Conservation (phyloP, 1,140 invertebrate species). For the Pseudomyrmex dendroicus region DNA sequence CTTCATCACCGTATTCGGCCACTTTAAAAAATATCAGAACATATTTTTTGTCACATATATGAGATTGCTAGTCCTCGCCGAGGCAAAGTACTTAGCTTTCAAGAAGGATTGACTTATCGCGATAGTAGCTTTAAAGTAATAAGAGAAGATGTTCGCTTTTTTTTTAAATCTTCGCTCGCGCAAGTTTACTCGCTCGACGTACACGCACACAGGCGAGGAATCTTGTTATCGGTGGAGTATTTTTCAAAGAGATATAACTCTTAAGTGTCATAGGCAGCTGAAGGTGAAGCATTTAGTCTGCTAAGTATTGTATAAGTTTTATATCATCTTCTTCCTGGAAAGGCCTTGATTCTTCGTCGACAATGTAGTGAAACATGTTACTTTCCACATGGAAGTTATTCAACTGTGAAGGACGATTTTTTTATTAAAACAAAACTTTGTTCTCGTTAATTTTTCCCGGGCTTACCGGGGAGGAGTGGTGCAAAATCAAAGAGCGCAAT, state of each 20-base stretch:
- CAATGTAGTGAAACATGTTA: not conserved
- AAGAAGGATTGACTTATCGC: slow-evolving; percentile 4
- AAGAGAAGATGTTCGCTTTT: slow-evolving; percentile 53
- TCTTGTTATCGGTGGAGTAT: slow-evolving; percentile 6
- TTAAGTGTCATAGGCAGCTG: slow-evolving; percentile 62
- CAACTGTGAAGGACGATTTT: not conserved
- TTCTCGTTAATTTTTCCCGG: not conserved
- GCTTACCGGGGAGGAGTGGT: not conserved
- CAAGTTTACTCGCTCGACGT: not conserved
- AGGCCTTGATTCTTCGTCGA: slow-evolving; percentile 33
- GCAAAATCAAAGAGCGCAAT: slow-evolving; percentile 70
- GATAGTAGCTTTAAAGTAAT: slow-evolving; percentile 40
- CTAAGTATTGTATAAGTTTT: slow-evolving; percentile 60
- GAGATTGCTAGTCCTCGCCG: slow-evolving; percentile 5
- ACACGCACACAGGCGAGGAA: not conserved
- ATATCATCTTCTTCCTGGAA: slow-evolving; percentile 6
- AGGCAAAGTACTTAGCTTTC: slow-evolving; percentile 10
- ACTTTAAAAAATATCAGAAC: slow-evolving; percentile 43
- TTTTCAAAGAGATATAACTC: slow-evolving; percentile 29
- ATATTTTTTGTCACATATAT: slow-evolving; percentile 38
- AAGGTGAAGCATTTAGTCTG: slow-evolving; percentile 54
- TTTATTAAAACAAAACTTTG: slow-evolving; percentile 3
- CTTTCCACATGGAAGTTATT: not conserved
- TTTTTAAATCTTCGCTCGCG: slow-evolving; percentile 39
- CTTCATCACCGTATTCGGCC: not conserved